These are phyloP conservation scores for Magallana ariakensis DNA, from an alignment of 1,140 invertebrate genomes.

Conservation along the genomic window DNA sequence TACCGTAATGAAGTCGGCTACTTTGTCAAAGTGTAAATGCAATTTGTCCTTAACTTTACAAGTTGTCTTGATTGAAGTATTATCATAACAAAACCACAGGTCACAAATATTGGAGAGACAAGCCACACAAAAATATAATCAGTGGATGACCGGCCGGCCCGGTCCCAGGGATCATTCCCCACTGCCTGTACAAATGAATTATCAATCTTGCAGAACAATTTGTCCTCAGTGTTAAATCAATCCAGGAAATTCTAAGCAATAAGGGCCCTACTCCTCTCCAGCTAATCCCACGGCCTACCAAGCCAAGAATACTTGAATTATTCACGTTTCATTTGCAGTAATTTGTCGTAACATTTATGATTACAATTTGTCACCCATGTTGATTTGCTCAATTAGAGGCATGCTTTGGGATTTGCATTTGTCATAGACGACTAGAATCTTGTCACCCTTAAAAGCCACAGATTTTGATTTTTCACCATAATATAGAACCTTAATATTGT, in stretches of 20 bases:
- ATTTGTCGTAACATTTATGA: slow-evolving; percentile 38
- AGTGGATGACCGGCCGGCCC: not conserved
- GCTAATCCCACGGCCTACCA: slow-evolving; percentile 18
- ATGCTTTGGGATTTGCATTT: slow-evolving; percentile 10
- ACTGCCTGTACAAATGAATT: slow-evolving; percentile 34
- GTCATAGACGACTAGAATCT: slow-evolving; percentile 14
- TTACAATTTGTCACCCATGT: slow-evolving; percentile 38
- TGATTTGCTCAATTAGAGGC: slow-evolving; percentile 38
- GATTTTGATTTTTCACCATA: slow-evolving; percentile 5
- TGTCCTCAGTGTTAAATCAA: slow-evolving; percentile 36
- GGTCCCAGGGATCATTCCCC: slow-evolving; percentile 6
- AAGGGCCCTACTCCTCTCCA: slow-evolving; percentile 10
- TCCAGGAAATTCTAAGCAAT: slow-evolving; percentile 25
- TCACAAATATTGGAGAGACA: slow-evolving; percentile 19
- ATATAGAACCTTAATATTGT: not conserved
- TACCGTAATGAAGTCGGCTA: not conserved
- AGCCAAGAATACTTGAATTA: slow-evolving; percentile 29
- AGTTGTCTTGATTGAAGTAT: slow-evolving; percentile 15
- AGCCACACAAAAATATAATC: slow-evolving; percentile 12
- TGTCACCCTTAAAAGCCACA: slow-evolving; percentile 27
- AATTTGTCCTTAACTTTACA: not conserved
- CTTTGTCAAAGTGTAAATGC: not conserved
- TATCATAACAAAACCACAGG: slow-evolving; percentile 36
- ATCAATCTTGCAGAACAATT: slow-evolving; percentile 38
- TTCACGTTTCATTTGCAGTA: slow-evolving; percentile 38